A percentile compares a stretch with the other conserved stretches of the same genome.
These are phyloP conservation scores for Eutolmus rufibarbis DNA, from an alignment of 2,888 invertebrate genomes.

Conservation along the genomic window DNA sequence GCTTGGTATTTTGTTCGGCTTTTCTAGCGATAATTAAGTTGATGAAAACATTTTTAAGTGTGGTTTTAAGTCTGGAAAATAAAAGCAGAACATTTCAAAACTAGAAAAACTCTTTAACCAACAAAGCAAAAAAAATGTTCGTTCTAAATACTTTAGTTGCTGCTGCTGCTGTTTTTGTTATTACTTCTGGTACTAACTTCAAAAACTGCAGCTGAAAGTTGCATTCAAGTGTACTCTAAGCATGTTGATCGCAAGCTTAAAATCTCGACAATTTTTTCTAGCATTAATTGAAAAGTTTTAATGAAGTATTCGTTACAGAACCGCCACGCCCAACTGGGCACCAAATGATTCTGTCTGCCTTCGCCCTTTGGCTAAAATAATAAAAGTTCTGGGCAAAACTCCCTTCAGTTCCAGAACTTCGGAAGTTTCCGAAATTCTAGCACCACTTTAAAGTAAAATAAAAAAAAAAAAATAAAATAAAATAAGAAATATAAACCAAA, in stretches of 20 bases:
- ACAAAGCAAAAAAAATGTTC: neutral
- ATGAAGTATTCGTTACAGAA: neutral
- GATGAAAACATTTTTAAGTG: neutral
- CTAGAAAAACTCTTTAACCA: neutral
- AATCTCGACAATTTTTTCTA: neutral
- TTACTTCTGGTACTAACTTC: neutral
- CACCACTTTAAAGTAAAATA: neutral
- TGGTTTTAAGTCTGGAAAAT: neutral
- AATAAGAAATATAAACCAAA: neutral
- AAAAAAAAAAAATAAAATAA: neutral
- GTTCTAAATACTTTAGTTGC: neutral
- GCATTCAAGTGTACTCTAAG: neutral
- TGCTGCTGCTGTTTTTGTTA: neutral
- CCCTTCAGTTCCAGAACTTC: neutral
- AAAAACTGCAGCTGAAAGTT: neutral
- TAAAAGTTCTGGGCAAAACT: neutral
- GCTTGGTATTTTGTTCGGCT: neutral
- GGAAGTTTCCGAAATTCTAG: neutral
- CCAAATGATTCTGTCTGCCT: neutral
- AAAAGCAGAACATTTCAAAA: neutral
- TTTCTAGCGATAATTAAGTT: neutral
- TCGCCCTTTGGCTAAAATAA: neutral
- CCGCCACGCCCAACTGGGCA: neutral
- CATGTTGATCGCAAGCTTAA: neutral
- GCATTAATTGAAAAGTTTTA: conserved; percentile 8